These are phyloP conservation scores for Halictus ligatus DNA, from an alignment of 2,888 invertebrate species.

Conservation along the genomic window DNA sequence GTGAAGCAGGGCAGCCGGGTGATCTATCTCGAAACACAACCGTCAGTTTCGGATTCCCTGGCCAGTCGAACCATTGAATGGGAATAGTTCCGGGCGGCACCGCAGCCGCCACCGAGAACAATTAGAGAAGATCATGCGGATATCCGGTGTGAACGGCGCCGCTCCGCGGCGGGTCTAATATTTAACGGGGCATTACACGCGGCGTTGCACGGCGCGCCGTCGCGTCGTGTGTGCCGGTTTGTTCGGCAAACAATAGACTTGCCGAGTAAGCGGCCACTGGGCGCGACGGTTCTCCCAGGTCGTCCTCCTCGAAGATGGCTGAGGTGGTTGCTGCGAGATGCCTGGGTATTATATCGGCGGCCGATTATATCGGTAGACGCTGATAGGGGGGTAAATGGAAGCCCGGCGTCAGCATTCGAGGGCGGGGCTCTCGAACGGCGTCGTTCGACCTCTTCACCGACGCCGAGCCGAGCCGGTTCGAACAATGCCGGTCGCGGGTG, in stretches of 20 bases:
- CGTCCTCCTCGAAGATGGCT: conserved; percentile 59
- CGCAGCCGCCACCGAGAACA: conserved; percentile 25
- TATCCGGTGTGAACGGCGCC: conserved; percentile 44
- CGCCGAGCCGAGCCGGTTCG: conserved; percentile 31
- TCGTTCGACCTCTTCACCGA: conserved; percentile 61
- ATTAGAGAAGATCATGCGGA: conserved; percentile 49
- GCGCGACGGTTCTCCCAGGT: conserved; percentile 55
- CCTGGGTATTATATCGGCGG: conserved; percentile 68
- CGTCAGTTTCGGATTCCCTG: background rate
- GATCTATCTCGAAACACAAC: background rate
- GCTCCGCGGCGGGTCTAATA: conserved; percentile 45
- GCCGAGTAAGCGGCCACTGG: conserved; percentile 73
- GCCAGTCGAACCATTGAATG: background rate
- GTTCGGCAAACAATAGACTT: conserved; percentile 73
- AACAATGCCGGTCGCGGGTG: conserved; percentile 62
- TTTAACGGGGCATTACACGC: conserved; percentile 59
- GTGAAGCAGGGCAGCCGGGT: background rate
- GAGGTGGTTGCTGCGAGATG: conserved; percentile 52
- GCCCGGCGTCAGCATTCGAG: conserved; percentile 75
- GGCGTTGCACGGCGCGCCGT: background rate
- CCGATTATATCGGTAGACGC: conserved; percentile 78
- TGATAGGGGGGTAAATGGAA: conserved; percentile 78
- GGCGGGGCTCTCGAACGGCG: conserved; percentile 49
- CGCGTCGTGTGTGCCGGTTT: conserved; percentile 62
- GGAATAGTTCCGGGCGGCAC: background rate